Base-by-base conservation (phyloP, 2,113 vertebrate species). In the Aythya baeri region DNA sequence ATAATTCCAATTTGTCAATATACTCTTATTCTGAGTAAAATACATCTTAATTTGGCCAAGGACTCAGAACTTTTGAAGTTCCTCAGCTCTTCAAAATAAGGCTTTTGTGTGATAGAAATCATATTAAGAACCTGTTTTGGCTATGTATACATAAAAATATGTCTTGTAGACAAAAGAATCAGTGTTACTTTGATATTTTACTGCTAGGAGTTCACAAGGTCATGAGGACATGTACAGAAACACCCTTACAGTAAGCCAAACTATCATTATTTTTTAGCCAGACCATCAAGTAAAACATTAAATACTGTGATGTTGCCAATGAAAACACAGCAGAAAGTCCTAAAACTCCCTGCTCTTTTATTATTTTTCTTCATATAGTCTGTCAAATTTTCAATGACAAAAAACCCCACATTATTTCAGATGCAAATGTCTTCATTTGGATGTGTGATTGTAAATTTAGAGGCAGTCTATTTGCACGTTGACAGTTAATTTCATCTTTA, bases 371-470 rank as follows among this genome's bases (percentile, higher is more conserved):
- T 84, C 43, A 26, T 13, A n/a, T 2, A 61, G 11, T 54, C 34
- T 73, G 49, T 66, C 26, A 80, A 88, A 71, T 74, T 92, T 86
- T 94, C 84, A 80, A 31, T 23, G 20, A 11, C 36, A 83, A 95
- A 94, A 67, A 75, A 46, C 20, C 20, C 36, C 36, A 2, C 59
- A 43, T 77, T 67, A 71, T 90, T 90, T 97, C 83, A 91, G 46
- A 89, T 94, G 88, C 55, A 94, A 96, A 96, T 78, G 11, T 1
- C n/a, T 86, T 88, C 50, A 78, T 91, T 81, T 94, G 43, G 52
- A 75, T 57, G 41, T 49, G 17, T 52, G 83, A 78, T 15, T 80
- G 38, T 81, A 75, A 90, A 86, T 88, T 34, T 68, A 80, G 38
- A 93, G 23, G 36, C 68, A 78, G 23, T 46, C 49, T 77, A 59